phyloP scores from a whole-genome alignment of 2,797 vertebrate genomes.

The Atherinosoma microstoma region DNA sequence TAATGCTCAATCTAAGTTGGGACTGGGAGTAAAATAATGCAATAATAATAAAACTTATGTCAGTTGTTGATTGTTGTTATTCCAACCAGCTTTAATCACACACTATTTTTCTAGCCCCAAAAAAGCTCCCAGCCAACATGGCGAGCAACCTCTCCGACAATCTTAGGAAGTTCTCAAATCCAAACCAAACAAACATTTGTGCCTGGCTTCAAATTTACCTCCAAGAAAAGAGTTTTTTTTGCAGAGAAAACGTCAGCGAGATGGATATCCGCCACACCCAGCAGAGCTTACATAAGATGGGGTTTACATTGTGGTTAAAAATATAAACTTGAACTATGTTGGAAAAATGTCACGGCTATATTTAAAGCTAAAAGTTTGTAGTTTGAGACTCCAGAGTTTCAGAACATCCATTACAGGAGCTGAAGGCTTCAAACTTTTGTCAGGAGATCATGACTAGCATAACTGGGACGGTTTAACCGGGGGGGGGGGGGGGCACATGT shows the following conservation, averaged over 20 bases:
- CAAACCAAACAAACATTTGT: no score
- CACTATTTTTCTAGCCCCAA: background rate
- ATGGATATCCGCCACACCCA: constrained; percentile 37
- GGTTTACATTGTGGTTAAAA: constrained; percentile 8
- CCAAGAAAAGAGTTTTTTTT: background rate
- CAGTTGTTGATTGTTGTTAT: background rate
- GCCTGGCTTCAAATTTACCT: background rate
- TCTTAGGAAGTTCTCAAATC: background rate
- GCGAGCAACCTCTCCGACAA: background rate
- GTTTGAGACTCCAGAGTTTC: background rate
- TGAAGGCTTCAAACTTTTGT: background rate
- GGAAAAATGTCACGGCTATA: background rate
- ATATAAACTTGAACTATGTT: constrained; percentile 2
- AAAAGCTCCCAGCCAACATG: background rate
- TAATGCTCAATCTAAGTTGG: constrained; percentile 9
- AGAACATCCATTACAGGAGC: background rate
- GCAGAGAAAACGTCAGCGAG: constrained; percentile 1
- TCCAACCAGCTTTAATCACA: no score
- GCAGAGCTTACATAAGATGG: constrained; percentile 43
- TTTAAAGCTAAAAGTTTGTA: constrained; percentile 13
- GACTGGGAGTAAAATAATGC: background rate
- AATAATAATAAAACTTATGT: constrained; percentile 3
- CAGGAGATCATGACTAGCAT: background rate
- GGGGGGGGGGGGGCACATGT: background rate
- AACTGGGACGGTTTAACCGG: background rate